A percentile compares a stretch with the other conserved stretches of the same genome.
Conservation (phyloP, 2,888 invertebrate species). For the Lycaena phlaeas region DNA sequence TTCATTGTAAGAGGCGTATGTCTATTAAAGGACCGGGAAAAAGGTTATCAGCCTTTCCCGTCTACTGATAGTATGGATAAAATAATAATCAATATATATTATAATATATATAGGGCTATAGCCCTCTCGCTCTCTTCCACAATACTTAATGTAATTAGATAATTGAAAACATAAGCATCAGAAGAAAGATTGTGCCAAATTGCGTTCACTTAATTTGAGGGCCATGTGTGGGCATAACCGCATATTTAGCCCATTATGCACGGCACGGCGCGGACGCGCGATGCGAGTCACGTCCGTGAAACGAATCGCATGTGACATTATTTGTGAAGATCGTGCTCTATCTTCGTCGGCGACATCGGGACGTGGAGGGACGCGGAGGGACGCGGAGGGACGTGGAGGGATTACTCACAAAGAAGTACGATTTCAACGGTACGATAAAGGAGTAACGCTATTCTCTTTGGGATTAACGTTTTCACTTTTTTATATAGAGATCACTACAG, state of each 20-base stretch:
- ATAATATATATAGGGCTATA: too few species aligned
- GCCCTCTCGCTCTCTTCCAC: background rate
- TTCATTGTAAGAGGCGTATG: too few species aligned
- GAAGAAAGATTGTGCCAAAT: constrained; percentile 60
- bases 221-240: constrained; percentile 68
- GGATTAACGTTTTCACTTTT: constrained; percentile 54
- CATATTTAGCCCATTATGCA: constrained; percentile 73
- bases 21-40: too few species aligned
- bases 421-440: constrained; percentile 70
- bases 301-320: constrained; percentile 74
- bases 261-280: constrained; percentile 49
- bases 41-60: too few species aligned
- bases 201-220: constrained; percentile 66
- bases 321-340: constrained; percentile 74
- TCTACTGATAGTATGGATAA: too few species aligned
- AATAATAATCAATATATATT: too few species aligned
- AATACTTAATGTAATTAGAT: constrained; percentile 2
- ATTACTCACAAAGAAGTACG: constrained; percentile 72
- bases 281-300: constrained; percentile 71
- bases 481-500: too few species aligned
- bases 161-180: constrained; percentile 51
- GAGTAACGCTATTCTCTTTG: constrained; percentile 59
- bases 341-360: constrained; percentile 71
- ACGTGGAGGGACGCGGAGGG: too few species aligned
- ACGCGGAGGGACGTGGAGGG: constrained; percentile 69